A percentile compares a stretch with the other conserved stretches of the same genome.
Conservation (phyloP, 2,797 vertebrate species). For the Synaphobranchus kaupii region DNA sequence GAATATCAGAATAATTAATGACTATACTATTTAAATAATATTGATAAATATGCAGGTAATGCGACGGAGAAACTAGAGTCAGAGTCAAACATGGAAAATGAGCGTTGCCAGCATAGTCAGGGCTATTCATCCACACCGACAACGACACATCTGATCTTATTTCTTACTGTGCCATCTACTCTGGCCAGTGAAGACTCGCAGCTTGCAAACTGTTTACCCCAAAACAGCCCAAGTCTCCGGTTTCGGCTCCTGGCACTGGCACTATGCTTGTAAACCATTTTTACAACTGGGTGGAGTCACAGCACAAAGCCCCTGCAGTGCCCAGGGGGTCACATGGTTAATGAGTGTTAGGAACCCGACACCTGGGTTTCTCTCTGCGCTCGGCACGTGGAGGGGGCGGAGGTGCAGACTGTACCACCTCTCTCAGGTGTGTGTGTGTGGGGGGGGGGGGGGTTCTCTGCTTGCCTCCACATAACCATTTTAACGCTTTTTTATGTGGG, state of each 20-base stretch:
- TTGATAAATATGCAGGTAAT: background rate
- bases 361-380: background rate
- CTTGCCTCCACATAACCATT: background rate
- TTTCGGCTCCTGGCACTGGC: slow-evolving; percentile 19
- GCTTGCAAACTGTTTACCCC: slow-evolving; percentile 10
- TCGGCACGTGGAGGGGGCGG: background rate
- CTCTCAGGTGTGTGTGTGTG: background rate
- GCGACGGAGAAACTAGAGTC: background rate
- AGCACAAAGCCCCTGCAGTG: background rate
- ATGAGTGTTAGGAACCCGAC: slow-evolving; percentile 18
- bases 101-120: background rate
- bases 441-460: too few relatives aligned
- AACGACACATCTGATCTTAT: background rate
- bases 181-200: slow-evolving; percentile 9
- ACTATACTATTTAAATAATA: background rate
- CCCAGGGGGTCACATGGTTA: slow-evolving; percentile 19
- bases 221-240: slow-evolving; percentile 12
- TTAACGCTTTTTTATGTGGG: background rate
- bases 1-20: background rate
- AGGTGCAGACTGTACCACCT: background rate
- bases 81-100: background rate
- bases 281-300: slow-evolving; percentile 11
- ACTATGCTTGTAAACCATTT: background rate
- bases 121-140: background rate
- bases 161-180: background rate